A percentile compares a stretch with the other conserved stretches of the same genome.
phyloP scores from a whole-genome alignment of 2,888 invertebrate genomes.

The Meganola albula region DNA sequence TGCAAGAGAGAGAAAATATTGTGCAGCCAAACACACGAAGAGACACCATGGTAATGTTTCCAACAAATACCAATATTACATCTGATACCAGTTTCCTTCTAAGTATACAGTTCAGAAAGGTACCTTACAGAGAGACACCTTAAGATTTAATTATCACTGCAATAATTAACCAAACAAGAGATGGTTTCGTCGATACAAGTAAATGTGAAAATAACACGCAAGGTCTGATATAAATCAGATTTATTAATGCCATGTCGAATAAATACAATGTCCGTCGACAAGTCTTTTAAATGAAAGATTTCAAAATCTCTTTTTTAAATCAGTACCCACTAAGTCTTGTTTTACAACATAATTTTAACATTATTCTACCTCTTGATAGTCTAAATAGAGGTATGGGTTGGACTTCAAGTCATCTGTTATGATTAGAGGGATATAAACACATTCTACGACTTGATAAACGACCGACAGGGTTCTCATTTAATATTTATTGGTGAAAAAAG shows the following conservation, averaged over 20 bases:
- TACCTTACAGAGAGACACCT: too few species aligned
- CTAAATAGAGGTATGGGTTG: too few species aligned
- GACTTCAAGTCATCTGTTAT: conserved; percentile 51
- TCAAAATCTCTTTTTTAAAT: too few species aligned
- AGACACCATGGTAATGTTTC: too few species aligned
- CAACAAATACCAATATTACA: too few species aligned
- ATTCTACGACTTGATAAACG: conserved; percentile 50
- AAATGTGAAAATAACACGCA: not conserved
- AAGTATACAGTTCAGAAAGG: not conserved
- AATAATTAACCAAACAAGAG: not conserved
- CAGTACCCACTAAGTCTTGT: too few species aligned
- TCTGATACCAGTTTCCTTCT: too few species aligned
- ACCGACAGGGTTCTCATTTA: conserved; percentile 29
- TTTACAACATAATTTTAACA: too few species aligned
- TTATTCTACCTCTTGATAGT: too few species aligned
- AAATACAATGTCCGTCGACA: not conserved
- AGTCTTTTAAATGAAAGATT: not conserved
- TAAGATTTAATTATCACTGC: not conserved
- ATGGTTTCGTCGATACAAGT: not conserved
- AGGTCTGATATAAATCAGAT: not conserved
- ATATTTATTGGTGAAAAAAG: too few species aligned
- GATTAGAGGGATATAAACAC: conserved; percentile 55
- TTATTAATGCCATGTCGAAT: not conserved
- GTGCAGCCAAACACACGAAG: too few species aligned
- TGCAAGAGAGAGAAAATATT: too few species aligned